Evolutionary conservation across 2,797 vertebrate genomes (phyloP).

Genomic region (Cacajao melanocephalus): DNA sequence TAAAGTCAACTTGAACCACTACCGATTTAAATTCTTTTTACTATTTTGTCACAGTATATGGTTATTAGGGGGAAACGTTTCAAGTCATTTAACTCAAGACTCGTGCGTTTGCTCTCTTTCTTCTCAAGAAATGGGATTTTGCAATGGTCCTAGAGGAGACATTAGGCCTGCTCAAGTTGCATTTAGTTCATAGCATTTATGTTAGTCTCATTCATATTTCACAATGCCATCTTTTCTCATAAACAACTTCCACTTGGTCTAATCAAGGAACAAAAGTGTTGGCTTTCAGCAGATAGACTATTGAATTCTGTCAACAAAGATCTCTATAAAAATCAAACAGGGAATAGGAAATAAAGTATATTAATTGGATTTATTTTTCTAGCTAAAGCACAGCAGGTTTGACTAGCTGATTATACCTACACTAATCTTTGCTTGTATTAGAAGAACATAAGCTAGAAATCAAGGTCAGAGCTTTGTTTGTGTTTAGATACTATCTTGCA

Average conservation of each 20-base stretch:
- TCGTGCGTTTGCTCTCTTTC: not conserved
- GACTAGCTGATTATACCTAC: not conserved
- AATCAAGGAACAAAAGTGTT: not conserved
- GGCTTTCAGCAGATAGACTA: not conserved
- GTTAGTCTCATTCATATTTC: conserved; percentile 47
- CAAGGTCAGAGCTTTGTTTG: not conserved
- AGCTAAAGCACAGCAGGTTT: not conserved
- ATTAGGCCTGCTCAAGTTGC: not conserved
- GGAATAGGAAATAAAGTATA: not conserved
- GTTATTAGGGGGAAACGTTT: not conserved
- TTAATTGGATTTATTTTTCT: conserved; percentile 10
- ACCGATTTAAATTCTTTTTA: not conserved
- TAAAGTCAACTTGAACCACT: not conserved
- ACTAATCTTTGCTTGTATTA: not conserved
- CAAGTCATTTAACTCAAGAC: not conserved
- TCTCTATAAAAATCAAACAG: not conserved
- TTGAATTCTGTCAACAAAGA: not conserved
- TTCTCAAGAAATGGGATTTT: not conserved
- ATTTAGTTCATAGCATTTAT: conserved; percentile 4
- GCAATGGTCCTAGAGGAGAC: not conserved
- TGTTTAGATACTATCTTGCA: not conserved
- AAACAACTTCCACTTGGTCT: not conserved
- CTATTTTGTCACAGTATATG: not conserved
- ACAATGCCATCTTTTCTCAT: not conserved
- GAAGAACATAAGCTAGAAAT: conserved; percentile 24